Base-by-base conservation (phyloP, 2,113 vertebrate genomes). In the Pyrgilauda ruficollis region DNA sequence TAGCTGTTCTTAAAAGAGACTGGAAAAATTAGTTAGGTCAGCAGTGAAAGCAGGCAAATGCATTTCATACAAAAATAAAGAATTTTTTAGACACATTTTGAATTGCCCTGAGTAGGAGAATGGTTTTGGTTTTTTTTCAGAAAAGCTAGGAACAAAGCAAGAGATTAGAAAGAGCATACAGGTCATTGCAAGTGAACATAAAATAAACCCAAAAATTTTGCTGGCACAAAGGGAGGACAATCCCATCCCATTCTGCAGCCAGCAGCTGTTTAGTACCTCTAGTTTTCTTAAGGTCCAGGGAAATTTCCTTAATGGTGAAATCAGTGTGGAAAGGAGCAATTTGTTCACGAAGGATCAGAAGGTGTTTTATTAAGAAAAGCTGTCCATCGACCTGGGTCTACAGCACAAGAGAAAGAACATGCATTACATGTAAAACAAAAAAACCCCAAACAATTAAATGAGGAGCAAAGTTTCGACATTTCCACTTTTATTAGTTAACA, bases 221-320 rank as follows among this genome's bases (percentile, higher is more conserved):
- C 96, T 96, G 96, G 79, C 92, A 97, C 94, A 96, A 94, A 94
- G 94, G 95, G 56, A 96, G 70, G 79, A 68, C 22, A 90, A 77
- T 76, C 13, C 76, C 77, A 86, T 80, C 96, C 97, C 96, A 37
- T 26, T 97, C 95, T 93, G 91, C 41, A 96, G 94, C 96, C 95
- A 97, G 98, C 95, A 96, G 87, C 95, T 96, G 93, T 74, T 81
- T 43, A 98, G 97, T 98, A 99, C 99, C 99, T 99, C 99, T 99
- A 92, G 99, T 99, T 98, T 98, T 99, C 98, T 99, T 99, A 98
- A 99, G 99, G 98, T 99, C 99, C 98, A 99, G 98, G 96, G 99
- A 99, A 98, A 99, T 99, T 98, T 99, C 99, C 98, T 99, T 99
- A 98, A 99, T 99, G 98, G 99, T 99, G 97, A 99, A 99, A 98